Base-by-base conservation (phyloP, 2,888 invertebrate species). In the Melikaiella ostensackeni region DNA sequence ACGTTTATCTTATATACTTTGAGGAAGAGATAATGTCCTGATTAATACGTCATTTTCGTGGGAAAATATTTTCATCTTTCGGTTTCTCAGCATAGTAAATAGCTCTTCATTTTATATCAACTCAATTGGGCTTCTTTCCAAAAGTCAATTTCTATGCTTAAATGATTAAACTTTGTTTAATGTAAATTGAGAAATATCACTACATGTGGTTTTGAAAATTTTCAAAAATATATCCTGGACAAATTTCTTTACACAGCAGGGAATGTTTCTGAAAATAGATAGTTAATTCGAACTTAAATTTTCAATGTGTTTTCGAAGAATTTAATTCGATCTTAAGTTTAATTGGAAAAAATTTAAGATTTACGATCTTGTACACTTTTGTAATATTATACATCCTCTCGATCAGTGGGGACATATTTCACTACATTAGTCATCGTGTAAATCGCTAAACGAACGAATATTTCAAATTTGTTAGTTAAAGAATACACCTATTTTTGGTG, bases 351-450 rank as follows among this genome's bases (percentile, higher is more conserved):
- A 80, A 70, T 75, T 61, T 59, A 75, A 79, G 79, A 80, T 82
- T 83, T 80, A 79, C 63, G 77, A 73, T 33, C 75, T 42, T 57
- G 77, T 35, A 77, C 75, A 80, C 62, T 73, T 38, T 63, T 75
- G 85, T 86, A 86, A 88, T 78, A 77, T 79, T 84, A 87, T 87
- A 84, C 82, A 79, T 85, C 79, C 82, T 82, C 82, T 74, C 77
- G 64, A 80, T 84, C 82, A 80, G 80, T 78, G 77, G 80, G 81
- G 81, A 86, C 85, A 85, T 82, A 78, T 82, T 75, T 82, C 84
- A 82, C 82, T 84, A 8, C 8, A 61, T 61, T 61, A 19, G 16
- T 27, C 55, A 21, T 9, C 21, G 21, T 55, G 55, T 8, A 21
- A 55, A 21, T 55, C 21, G 7, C 55, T 55, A 3, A 21, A 21